These are phyloP conservation scores for Corythornis leucogaster DNA, from an alignment of 2,797 vertebrate species.

Conservation along the genomic window DNA sequence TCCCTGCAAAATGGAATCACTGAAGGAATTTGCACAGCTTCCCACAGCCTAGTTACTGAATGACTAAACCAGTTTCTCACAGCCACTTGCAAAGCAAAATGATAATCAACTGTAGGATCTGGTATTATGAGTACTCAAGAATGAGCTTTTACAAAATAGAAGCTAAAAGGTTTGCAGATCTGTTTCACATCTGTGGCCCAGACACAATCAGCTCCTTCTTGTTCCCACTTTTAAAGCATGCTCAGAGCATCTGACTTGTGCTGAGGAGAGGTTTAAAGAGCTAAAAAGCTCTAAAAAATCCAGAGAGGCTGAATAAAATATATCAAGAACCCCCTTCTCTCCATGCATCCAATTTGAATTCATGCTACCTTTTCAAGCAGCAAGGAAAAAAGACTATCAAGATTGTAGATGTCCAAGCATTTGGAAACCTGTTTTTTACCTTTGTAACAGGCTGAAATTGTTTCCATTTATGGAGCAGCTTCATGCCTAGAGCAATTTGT, in stretches of 20 bases:
- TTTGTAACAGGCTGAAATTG: neutral
- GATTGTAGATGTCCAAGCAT: neutral
- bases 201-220: conserved; percentile 12
- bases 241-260: neutral
- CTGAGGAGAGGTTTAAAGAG: neutral
- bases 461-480: neutral
- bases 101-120: conserved; percentile 38
- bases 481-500: neutral
- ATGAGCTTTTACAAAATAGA: conserved; percentile 35
- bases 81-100: conserved; percentile 42
- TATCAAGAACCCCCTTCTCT: neutral
- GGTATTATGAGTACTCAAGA: conserved; percentile 20
- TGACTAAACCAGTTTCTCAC: conserved; percentile 53
- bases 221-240: neutral
- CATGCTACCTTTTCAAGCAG: neutral
- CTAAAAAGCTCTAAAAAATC: neutral
- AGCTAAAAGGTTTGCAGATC: conserved; percentile 40
- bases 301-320: neutral
- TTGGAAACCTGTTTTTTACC: neutral
- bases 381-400: neutral
- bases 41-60: conserved; percentile 53
- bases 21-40: conserved; percentile 38
- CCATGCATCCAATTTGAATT: neutral
- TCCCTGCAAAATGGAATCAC: neutral
- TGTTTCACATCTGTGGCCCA: conserved; percentile 32